These are phyloP conservation scores for Sarcoramphus papa DNA, from an alignment of 2,797 vertebrate genomes.

Conservation along the genomic window DNA sequence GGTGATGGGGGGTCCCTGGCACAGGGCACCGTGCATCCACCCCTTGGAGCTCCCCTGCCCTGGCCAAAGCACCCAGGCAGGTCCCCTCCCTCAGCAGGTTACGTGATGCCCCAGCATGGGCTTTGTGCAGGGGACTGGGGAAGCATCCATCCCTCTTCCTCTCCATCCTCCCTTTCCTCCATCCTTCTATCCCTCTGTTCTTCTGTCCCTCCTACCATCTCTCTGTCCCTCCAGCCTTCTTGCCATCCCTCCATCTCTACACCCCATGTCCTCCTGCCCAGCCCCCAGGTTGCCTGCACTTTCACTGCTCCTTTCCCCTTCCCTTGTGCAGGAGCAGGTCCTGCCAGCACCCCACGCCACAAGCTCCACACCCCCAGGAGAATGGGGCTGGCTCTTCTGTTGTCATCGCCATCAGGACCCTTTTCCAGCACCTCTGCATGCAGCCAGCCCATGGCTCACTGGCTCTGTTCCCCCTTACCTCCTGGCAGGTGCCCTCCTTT, in stretches of 20 bases:
- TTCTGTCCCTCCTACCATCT: no score
- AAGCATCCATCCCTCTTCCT: background rate
- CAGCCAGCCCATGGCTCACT: background rate
- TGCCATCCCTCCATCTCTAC: background rate
- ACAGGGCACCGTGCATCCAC: background rate
- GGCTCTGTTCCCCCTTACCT: background rate
- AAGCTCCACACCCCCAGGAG: background rate
- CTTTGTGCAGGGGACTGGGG: background rate
- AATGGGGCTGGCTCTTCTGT: background rate
- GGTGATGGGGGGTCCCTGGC: background rate
- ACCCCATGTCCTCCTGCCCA: background rate
- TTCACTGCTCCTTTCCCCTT: background rate
- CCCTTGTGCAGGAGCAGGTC: background rate
- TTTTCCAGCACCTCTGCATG: background rate
- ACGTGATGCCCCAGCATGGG: background rate
- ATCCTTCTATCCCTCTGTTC: background rate
- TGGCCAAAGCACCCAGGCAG: background rate
- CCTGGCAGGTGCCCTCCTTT: background rate
- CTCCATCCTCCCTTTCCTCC: background rate
- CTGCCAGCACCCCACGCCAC: rapidly evolving
- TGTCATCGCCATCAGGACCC: background rate
- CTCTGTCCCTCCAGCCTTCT: background rate
- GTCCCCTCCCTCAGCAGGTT: background rate
- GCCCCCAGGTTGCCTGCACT: background rate
- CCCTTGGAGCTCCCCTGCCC: background rate